phyloP scores from a whole-genome alignment of 2,113 vertebrate species.

The Climacteris rufus region DNA sequence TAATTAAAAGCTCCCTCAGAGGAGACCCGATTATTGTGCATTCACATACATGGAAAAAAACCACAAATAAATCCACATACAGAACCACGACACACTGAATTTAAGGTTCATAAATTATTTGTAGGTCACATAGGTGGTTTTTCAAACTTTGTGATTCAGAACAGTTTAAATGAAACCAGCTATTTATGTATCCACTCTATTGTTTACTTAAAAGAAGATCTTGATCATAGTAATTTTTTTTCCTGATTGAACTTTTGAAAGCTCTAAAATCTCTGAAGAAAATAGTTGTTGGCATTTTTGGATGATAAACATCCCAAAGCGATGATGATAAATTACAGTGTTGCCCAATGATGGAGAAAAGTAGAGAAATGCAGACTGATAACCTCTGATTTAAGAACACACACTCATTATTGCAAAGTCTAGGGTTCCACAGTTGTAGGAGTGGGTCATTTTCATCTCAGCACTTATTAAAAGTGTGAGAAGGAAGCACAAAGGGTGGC shows the following conservation, averaged over 20 bases:
- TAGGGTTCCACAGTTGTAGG: background rate
- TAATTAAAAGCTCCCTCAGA: conserved; percentile 15
- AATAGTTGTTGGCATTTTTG: conserved; percentile 16
- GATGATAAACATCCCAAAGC: conserved; percentile 22
- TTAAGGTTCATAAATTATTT: background rate
- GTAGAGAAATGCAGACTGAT: background rate
- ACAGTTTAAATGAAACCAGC: background rate
- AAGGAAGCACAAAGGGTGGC: background rate
- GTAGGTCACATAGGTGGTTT: background rate
- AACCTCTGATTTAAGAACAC: conserved; percentile 23
- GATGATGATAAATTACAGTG: conserved; percentile 46
- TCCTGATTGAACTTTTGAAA: background rate
- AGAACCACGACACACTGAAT: background rate
- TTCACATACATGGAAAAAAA: background rate
- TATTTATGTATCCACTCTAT: background rate
- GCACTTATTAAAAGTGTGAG: conserved; percentile 1
- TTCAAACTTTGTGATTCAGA: background rate
- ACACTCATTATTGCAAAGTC: background rate
- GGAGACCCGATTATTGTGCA: background rate
- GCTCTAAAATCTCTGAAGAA: conserved; percentile 9
- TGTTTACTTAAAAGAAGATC: background rate
- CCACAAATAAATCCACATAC: background rate
- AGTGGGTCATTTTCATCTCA: background rate
- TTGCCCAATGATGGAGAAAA: conserved; percentile 22
- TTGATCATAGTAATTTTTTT: conserved; percentile 8